Conservation (phyloP, 2,888 invertebrate genomes). For the Hydraecia micacea region DNA sequence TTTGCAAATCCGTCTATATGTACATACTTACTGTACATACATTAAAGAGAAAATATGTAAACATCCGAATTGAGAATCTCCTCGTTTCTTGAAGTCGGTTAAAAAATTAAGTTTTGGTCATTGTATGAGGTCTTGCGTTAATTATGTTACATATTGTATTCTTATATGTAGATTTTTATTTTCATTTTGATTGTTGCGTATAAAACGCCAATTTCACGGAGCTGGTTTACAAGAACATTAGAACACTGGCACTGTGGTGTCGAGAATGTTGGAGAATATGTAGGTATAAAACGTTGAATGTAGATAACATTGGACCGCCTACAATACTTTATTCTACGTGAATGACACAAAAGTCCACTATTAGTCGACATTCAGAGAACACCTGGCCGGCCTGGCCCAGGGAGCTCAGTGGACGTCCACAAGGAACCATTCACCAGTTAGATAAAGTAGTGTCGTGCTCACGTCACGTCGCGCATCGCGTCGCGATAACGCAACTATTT, state of each 20-base stretch:
- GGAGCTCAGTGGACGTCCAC: slow-evolving; percentile 7
- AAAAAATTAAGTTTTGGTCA: too few relatives aligned
- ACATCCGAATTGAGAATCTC: too few relatives aligned
- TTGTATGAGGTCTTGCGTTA: too few relatives aligned
- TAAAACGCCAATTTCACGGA: not conserved
- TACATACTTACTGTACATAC: too few relatives aligned
- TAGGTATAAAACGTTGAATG: too few relatives aligned
- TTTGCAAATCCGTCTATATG: too few relatives aligned
- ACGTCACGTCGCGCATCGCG: not conserved
- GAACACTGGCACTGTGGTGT: not conserved
- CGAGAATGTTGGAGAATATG: too few relatives aligned
- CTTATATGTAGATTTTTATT: too few relatives aligned
- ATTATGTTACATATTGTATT: too few relatives aligned
- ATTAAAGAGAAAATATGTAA: too few relatives aligned
- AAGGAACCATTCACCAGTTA: slow-evolving; percentile 10
- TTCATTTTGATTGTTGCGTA: too few relatives aligned
- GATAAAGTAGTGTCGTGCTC: not conserved
- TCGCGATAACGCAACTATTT: slow-evolving; percentile 23
- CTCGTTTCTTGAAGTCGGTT: too few relatives aligned
- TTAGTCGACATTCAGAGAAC: not conserved
- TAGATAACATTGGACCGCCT: not conserved
- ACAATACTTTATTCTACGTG: not conserved
- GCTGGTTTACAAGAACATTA: not conserved
- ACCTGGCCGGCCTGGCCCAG: slow-evolving; percentile 16
- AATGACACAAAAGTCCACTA: not conserved